Evolutionary conservation across 2,113 vertebrate species (phyloP), one percentile per base, ranked within the genome.

Genomic region (Saccopteryx leptura): DNA sequence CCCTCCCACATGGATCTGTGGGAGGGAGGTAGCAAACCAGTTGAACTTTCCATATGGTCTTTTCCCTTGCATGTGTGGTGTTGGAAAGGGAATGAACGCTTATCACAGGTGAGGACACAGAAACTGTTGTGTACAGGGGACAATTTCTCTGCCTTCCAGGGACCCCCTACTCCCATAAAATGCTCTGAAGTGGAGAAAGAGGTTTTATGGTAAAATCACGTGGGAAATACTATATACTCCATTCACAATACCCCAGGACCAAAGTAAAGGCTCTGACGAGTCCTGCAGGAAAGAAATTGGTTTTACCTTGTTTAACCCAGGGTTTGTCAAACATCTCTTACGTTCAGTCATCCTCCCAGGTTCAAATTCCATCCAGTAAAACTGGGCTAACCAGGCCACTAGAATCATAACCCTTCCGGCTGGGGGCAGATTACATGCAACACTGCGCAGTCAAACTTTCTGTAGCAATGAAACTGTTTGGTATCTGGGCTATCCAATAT

Each of bases 401-500:
- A 10, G 63, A 52, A 48, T 58, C 75, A 5, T 15, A 7, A 17
- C 26, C n/a, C 56, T 65, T 50, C n/a, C 12, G 75, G 39, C 21
- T 5, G 18, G 28, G 48, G 78, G 86, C 23, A 60, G 61, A 21
- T 10, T 5, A 13, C 2, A 0, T 17, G 1, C 2, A 23, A 56
- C 1, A 1, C 14, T 0, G 28, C 33, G 48, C 24, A 12, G 0
- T 7, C 1, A 4, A 48, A 71, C 46, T 2, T 69, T 76, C 33
- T 9, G 12, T 8, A 1, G 2, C 0, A 1, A 10, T 0, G 4
- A 50, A 61, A 52, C 33, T 2, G 14, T 1, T 69, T 58, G 14
- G 0, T 0, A 9, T 28, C 75, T 6, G 50, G 3, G 18, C 63
- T 2, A 0, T 24, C 78, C 83, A 21, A 9, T 1, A 54, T 4